A percentile compares a stretch with the other conserved stretches of the same genome.
phyloP scores from a whole-genome alignment of 2,113 vertebrate genomes.

The Nanorana parkeri region DNA sequence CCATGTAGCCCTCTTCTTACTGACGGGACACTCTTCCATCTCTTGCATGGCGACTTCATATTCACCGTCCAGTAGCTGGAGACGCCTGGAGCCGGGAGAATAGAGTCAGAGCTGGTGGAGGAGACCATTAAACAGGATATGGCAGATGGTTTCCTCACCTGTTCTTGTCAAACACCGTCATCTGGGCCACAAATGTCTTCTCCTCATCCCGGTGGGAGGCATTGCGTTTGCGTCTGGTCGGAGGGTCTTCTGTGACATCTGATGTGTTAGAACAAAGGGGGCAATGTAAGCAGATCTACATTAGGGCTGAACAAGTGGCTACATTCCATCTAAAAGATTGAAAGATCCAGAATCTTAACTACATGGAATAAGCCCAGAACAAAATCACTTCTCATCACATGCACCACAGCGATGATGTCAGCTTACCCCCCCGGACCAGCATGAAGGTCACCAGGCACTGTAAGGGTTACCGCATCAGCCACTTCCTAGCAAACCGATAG shows the following conservation, averaged over 20 bases:
- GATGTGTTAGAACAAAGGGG: neutral
- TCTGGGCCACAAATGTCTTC: constrained; percentile 92
- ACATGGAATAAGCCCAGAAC: no score
- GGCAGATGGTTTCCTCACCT: constrained; percentile 73
- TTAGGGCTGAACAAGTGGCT: no score
- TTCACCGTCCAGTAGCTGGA: constrained; percentile 96
- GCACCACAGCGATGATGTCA: no score
- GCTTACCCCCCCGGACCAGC: no score
- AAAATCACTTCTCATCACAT: no score
- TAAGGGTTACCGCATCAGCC: no score
- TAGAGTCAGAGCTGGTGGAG: neutral
- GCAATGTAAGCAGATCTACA: no score
- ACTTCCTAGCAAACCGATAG: no score
- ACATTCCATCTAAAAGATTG: no score
- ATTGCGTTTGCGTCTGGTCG: constrained; percentile 88
- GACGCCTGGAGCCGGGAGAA: constrained; percentile 74
- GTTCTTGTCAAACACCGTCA: constrained; percentile 99
- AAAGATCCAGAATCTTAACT: no score
- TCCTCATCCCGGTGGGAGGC: constrained; percentile 90
- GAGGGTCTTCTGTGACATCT: constrained; percentile 92
- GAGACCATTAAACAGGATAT: neutral
- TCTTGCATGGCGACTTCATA: constrained; percentile 99
- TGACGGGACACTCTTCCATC: constrained; percentile 96
- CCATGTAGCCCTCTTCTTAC: constrained; percentile 98
- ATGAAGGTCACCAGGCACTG: no score